Conservation (phyloP, 2,797 vertebrate species). For the Urophycis tenuis region DNA sequence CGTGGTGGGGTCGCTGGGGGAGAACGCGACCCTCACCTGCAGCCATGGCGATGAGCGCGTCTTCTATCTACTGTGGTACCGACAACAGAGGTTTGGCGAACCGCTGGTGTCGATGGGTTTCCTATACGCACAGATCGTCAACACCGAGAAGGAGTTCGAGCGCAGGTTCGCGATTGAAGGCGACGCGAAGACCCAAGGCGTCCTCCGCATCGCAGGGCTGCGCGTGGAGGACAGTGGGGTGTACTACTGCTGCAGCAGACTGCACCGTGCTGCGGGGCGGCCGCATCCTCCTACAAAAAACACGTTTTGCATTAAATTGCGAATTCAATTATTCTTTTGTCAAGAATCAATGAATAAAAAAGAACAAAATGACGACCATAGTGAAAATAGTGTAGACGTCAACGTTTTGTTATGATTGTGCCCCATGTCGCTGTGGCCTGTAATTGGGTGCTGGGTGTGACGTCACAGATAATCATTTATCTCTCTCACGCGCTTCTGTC, state of each 20-base stretch:
- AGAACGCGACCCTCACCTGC: background rate
- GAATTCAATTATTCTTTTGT: background rate
- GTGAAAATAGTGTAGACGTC: too few relatives aligned
- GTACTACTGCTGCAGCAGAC: background rate
- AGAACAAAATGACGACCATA: too few relatives aligned
- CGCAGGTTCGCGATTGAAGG: background rate
- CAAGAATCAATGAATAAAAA: background rate
- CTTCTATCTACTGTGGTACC: background rate
- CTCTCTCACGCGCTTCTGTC: too few relatives aligned
- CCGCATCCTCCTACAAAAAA: background rate
- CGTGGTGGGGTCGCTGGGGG: background rate
- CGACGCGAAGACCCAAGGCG: background rate
- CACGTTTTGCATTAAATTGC: background rate
- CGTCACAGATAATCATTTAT: background rate
- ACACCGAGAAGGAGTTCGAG: background rate
- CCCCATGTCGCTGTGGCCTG: background rate
- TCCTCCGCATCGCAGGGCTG: background rate
- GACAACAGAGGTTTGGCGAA: background rate
- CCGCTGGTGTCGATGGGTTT: background rate
- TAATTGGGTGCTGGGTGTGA: background rate
- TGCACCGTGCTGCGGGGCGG: background rate
- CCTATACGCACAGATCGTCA: background rate
- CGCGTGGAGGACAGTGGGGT: background rate
- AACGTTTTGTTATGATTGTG: too few relatives aligned
- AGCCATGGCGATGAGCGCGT: background rate